Evolutionary conservation across 2,797 vertebrate species (phyloP).

Genomic region (Danio aesculapii): DNA sequence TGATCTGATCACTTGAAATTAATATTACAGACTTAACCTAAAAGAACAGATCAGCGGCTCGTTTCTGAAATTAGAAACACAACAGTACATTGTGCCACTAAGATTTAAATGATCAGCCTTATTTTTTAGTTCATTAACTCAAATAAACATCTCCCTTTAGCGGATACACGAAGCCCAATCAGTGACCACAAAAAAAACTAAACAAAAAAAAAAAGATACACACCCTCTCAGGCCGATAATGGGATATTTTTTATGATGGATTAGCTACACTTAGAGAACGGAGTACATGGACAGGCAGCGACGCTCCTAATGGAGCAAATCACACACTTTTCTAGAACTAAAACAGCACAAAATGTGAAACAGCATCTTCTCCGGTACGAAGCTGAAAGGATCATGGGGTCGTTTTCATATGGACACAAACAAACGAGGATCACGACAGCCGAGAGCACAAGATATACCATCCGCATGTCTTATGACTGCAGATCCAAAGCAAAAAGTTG

Average conservation of each 20-base stretch:
- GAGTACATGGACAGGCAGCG: conserved; percentile 28
- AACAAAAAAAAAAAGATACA: not conserved
- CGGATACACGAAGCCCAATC: conserved; percentile 65
- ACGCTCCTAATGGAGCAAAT: conserved; percentile 11
- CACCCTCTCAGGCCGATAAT: conserved; percentile 59
- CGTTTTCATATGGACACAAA: conserved; percentile 55
- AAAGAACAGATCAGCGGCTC: no score
- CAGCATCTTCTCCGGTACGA: conserved; percentile 45
- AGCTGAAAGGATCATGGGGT: conserved; percentile 49
- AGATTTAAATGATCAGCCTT: conserved; percentile 36
- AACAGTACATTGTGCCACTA: conserved; percentile 59
- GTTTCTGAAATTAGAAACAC: not conserved
- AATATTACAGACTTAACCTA: no score
- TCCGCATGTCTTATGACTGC: conserved; percentile 43
- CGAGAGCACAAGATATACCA: conserved; percentile 50
- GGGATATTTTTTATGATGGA: conserved; percentile 69
- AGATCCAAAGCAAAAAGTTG: conserved; percentile 8
- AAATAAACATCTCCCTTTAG: conserved; percentile 16
- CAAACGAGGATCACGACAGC: conserved; percentile 62
- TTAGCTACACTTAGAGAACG: conserved; percentile 58
- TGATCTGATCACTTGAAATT: no score
- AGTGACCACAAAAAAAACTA: conserved; percentile 50
- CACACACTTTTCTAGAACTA: conserved; percentile 15
- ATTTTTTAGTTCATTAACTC: conserved; percentile 15
- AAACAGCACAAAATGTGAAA: conserved; percentile 43